Base-by-base conservation (phyloP, 2,797 vertebrate species). In the Platalea minor region DNA sequence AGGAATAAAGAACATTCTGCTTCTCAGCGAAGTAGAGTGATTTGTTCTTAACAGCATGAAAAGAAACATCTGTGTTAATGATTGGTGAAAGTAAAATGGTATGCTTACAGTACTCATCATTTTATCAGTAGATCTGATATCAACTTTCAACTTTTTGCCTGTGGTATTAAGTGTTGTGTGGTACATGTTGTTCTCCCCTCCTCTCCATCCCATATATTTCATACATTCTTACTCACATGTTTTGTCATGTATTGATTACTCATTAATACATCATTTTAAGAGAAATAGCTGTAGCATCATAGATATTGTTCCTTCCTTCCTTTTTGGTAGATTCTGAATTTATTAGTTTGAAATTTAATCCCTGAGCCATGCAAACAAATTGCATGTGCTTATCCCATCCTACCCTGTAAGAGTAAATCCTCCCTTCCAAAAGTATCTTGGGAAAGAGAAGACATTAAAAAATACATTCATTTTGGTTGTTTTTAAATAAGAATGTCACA, bases 61-160 rank as follows among this genome's bases (percentile, higher is more conserved):
- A 84, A 67, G 72, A 85, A 26, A 50, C 39, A 5, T 54, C 13
- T 76, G 16, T 65, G 78, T 51, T 88, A 82, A 93, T 91, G 84
- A 92, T 79, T 93, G 92, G 93, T 95, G 90, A 95, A 94, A 97
- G 94, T 95, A 96, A 93, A 96, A 93, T 91, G 17, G 20, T 93
- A 50, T 85, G 86, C 70, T 67, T 93, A 64, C 45, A 91, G 70
- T 73, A 61, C 29, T 75, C 48, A 60, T 92, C 12, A n/a, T 87
- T 84, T 68, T 91, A 74, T 82, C 67, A 56, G 41, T 90, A 79
- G 83, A 85, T 8, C 39, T 53, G 10, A 29, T 85, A 46, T 3
- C 50, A 89, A 17, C 29, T 89, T 56, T 13, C 64, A 93, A 0
- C 48, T 29, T 87, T 51, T 73, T 75, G 50, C 43, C 24, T 75